phyloP scores from a whole-genome alignment of 2,797 vertebrate species.

The Chloroceryle amazona region DNA sequence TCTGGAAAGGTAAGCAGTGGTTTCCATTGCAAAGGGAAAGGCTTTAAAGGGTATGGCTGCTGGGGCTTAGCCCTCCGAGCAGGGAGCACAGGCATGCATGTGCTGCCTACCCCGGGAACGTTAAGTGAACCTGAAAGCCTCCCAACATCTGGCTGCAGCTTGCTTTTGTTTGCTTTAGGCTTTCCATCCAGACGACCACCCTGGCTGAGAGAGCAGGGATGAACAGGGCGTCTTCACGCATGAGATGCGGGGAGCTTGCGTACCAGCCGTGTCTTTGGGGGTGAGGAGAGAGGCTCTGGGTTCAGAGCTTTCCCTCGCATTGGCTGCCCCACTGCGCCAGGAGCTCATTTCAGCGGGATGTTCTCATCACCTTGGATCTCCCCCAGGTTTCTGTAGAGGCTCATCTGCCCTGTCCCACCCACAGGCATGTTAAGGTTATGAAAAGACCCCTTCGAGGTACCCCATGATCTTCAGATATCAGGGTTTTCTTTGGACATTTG shows the following conservation, averaged over 20 bases:
- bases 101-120: conserved; percentile 59
- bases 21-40: not conserved
- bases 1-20: not conserved
- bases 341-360: too few relatives aligned
- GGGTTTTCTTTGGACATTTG: not conserved
- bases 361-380: not conserved
- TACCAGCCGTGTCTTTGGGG: not conserved
- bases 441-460: rapidly evolving
- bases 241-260: not conserved
- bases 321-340: too few relatives aligned
- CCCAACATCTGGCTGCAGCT: conserved; percentile 82
- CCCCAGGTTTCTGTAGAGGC: rapidly evolving
- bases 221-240: conserved; percentile 25
- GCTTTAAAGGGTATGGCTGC: not conserved
- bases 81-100: not conserved
- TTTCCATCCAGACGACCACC: conserved; percentile 81
- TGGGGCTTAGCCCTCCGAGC: not conserved
- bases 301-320: not conserved
- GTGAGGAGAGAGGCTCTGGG: not conserved
- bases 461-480: not conserved
- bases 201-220: conserved; percentile 67
- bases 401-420: not conserved
- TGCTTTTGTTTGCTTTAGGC: conserved; percentile 81
- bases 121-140: conserved; percentile 79
- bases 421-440: rapidly evolving